Percentiles rank a stretch among this genome's conserved stretches.
These are phyloP conservation scores for Camelus bactrianus DNA, from an alignment of 2,113 vertebrate species.

Conservation along the genomic window DNA sequence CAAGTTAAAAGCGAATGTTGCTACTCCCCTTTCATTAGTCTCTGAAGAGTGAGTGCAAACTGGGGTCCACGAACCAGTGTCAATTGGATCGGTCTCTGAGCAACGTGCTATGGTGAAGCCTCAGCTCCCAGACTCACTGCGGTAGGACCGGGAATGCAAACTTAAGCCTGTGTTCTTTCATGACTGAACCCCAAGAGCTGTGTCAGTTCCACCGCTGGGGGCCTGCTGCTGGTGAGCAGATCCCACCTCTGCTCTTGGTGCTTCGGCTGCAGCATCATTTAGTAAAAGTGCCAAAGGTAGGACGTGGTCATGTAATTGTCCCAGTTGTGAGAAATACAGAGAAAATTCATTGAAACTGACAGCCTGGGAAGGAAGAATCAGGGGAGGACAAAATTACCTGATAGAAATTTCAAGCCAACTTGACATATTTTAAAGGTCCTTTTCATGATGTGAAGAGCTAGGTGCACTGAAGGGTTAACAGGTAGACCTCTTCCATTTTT, in stretches of 20 bases:
- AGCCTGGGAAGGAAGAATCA: background rate
- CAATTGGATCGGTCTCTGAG: background rate
- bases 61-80: background rate
- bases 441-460: background rate
- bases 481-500: slow-evolving; percentile 3
- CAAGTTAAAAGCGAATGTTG: background rate
- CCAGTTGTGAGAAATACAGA: background rate
- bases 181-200: background rate
- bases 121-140: background rate
- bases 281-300: background rate
- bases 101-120: background rate
- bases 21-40: background rate
- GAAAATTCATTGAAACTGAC: background rate
- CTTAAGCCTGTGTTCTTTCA: background rate
- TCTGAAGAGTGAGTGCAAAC: background rate
- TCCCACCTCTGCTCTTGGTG: background rate
- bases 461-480: background rate
- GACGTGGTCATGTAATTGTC: background rate
- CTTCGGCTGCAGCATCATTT: background rate
- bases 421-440: background rate
- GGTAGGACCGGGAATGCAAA: background rate
- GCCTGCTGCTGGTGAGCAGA: background rate
- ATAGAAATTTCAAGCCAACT: slow-evolving; percentile 40
- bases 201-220: background rate
- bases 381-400: background rate